These are phyloP conservation scores for Goniozus legneri DNA, from an alignment of 1,140 invertebrate genomes.

Conservation along the genomic window DNA sequence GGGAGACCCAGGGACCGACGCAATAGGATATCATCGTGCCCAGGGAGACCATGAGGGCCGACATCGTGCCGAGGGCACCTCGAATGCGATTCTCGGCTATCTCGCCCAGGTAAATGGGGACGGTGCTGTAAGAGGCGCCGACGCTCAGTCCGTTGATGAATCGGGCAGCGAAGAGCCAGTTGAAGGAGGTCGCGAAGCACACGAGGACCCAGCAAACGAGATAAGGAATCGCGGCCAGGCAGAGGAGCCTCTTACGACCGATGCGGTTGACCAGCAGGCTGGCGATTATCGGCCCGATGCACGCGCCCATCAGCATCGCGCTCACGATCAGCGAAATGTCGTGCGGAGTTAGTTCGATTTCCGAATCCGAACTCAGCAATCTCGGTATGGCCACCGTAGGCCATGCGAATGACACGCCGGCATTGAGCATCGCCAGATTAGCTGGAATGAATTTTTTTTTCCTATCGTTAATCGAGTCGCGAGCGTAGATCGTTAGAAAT, in stretches of 20 bases:
- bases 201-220: slow-evolving; percentile 61
- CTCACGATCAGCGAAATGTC: neutral
- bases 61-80: slow-evolving; percentile 61
- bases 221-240: slow-evolving; percentile 58
- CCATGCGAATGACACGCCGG: neutral
- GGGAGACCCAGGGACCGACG: slow-evolving; percentile 29
- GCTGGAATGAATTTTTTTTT: slow-evolving; percentile 7
- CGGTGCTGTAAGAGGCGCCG: slow-evolving; percentile 60
- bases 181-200: slow-evolving; percentile 48
- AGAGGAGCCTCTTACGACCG: slow-evolving; percentile 63
- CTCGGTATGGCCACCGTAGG: neutral
- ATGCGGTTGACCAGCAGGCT: slow-evolving; percentile 46
- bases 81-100: slow-evolving; percentile 61
- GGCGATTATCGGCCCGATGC: slow-evolving; percentile 32
- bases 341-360: neutral
- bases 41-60: slow-evolving; percentile 55
- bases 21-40: slow-evolving; percentile 55
- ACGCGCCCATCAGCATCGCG: slow-evolving; percentile 22
- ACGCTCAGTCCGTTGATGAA: slow-evolving; percentile 60
- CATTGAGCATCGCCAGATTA: neutral
- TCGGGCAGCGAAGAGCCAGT: slow-evolving; percentile 51
- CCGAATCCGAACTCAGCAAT: neutral
- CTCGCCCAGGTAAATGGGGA: slow-evolving; percentile 63
- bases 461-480: neutral
- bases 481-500: neutral